phyloP scores from a whole-genome alignment of 2,888 invertebrate species.

The Eulithis prunata region DNA sequence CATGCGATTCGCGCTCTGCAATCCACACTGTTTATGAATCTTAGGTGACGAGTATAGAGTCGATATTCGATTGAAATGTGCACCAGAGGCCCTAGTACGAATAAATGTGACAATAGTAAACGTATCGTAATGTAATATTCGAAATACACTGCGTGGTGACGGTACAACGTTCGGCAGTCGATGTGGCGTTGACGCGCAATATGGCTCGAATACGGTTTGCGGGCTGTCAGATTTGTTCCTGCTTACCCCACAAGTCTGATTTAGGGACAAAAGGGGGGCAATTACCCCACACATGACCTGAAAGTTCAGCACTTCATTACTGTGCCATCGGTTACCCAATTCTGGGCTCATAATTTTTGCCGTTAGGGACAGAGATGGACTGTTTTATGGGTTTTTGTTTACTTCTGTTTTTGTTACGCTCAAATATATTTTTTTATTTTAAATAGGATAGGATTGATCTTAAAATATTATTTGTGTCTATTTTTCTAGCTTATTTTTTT shows the following conservation, averaged over 20 bases:
- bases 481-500: too few relatives aligned
- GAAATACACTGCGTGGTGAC: too few relatives aligned
- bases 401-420: neutral
- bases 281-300: conserved; percentile 74
- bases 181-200: too few relatives aligned
- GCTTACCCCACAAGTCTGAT: neutral
- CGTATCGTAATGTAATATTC: too few relatives aligned
- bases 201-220: too few relatives aligned
- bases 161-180: too few relatives aligned
- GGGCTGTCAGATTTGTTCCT: too few relatives aligned
- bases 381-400: conserved; percentile 13
- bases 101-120: too few relatives aligned
- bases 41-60: neutral
- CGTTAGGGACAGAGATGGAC: conserved; percentile 36
- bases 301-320: conserved; percentile 80
- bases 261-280: conserved; percentile 44
- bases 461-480: too few relatives aligned
- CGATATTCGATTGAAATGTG: neutral
- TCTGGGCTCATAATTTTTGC: conserved; percentile 65
- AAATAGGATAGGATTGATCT: neutral
- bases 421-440: neutral
- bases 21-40: conserved; percentile 8
- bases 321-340: conserved; percentile 66
- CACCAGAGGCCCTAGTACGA: too few relatives aligned
- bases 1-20: neutral